phyloP scores from a whole-genome alignment of 2,888 invertebrate species.

The Smittia aterrima region DNA sequence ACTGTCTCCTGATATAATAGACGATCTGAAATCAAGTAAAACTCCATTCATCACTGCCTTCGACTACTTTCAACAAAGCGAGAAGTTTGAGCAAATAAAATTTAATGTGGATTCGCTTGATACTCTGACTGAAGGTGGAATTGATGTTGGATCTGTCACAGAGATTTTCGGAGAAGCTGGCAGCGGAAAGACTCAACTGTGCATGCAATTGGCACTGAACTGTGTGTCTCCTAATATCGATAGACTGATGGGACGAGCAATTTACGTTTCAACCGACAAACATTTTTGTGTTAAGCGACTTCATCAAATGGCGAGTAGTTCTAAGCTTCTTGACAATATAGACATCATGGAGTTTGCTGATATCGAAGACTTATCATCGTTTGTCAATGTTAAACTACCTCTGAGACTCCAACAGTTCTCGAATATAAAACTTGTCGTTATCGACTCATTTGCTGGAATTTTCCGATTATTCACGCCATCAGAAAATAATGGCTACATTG shows the following conservation, averaged over 20 bases:
- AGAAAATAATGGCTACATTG: conserved; percentile 53
- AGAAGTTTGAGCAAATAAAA: conserved; percentile 1
- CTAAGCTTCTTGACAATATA: conserved; percentile 47
- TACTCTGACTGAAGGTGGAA: conserved; percentile 62
- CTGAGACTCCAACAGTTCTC: no score
- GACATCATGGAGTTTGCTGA: conserved; percentile 68
- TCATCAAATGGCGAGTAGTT: conserved; percentile 56
- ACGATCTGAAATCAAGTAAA: background rate
- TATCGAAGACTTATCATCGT: conserved; percentile 52
- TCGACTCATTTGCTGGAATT: conserved; percentile 73
- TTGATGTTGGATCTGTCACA: conserved; percentile 65
- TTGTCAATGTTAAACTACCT: conserved; percentile 52
- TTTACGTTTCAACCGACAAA: conserved; percentile 72
- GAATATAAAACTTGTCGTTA: conserved; percentile 64
- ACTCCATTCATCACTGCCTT: background rate
- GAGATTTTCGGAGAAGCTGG: conserved; percentile 73
- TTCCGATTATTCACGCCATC: no score
- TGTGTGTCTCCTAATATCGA: conserved; percentile 55
- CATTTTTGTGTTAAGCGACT: conserved; percentile 69
- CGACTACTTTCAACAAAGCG: background rate
- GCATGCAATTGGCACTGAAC: conserved; percentile 67
- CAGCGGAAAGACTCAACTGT: conserved; percentile 73
- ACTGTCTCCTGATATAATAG: background rate
- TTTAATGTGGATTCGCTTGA: conserved; percentile 53
- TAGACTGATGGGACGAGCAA: conserved; percentile 60